phyloP scores from a whole-genome alignment of 2,113 vertebrate species.

The Pomatostomus ruficeps region DNA sequence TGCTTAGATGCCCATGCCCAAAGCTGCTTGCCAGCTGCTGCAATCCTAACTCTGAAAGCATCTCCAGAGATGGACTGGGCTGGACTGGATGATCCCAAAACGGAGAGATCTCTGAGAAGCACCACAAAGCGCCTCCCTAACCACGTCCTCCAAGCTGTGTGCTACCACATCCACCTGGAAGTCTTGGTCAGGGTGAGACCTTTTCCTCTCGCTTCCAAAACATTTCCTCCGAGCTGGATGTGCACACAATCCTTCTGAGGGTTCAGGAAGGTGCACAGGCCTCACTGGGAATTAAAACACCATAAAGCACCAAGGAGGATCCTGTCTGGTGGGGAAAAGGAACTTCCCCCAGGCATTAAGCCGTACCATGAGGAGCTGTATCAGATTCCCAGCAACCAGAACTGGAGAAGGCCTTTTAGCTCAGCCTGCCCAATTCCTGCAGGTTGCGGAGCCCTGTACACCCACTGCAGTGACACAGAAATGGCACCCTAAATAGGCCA shows the following conservation, averaged over 20 bases:
- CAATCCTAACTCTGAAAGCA: background rate
- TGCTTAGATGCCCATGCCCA: background rate
- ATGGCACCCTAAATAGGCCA: background rate
- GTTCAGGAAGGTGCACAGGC: background rate
- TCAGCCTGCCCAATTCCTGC: background rate
- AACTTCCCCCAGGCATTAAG: background rate
- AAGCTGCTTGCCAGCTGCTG: background rate
- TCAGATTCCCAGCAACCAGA: background rate
- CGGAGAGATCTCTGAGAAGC: background rate
- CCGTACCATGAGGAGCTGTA: fast-evolving
- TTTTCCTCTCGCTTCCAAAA: background rate
- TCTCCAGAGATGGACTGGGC: background rate
- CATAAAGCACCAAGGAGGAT: background rate
- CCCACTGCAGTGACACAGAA: background rate
- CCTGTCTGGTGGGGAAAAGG: background rate
- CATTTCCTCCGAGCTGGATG: background rate
- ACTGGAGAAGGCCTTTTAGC: background rate
- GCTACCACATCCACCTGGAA: background rate
- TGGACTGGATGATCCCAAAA: fast-evolving
- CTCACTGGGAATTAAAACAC: background rate
- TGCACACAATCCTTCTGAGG: background rate
- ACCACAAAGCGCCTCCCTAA: background rate
- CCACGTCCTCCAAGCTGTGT: background rate
- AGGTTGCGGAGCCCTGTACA: background rate
- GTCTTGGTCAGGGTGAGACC: background rate